Conservation (phyloP, 2,113 vertebrate genomes). For the Ctenomys sociabilis region DNA sequence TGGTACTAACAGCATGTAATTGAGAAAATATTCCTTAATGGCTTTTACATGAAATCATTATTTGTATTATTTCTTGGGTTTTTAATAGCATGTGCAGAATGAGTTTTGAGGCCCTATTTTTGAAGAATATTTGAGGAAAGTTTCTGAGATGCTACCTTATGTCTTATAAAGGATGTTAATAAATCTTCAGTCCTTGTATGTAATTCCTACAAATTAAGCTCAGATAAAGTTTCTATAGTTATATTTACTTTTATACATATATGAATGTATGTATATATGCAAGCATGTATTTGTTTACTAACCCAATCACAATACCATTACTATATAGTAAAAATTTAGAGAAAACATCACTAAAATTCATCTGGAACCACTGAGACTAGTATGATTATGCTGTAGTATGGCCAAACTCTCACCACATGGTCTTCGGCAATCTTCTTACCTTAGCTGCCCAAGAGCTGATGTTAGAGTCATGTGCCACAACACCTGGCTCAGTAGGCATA, state of each 20-base stretch:
- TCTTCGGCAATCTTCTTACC: not conserved
- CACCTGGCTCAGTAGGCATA: not conserved
- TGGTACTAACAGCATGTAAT: not conserved
- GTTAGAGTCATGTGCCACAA: not conserved
- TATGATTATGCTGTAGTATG: not conserved
- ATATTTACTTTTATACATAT: not conserved
- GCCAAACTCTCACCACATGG: not conserved
- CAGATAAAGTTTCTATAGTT: not conserved
- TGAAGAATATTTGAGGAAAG: not conserved
- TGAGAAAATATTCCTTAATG: not conserved
- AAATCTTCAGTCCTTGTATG: not conserved
- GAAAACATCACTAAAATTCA: no score
- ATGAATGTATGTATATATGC: not conserved
- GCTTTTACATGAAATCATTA: not conserved
- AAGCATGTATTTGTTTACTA: not conserved
- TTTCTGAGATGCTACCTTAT: not conserved
- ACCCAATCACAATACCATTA: no score
- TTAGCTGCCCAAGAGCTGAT: not conserved
- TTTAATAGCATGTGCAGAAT: not conserved
- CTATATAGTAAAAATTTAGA: no score
- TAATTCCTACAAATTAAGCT: not conserved
- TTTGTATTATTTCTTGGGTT: not conserved
- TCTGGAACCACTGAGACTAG: not conserved
- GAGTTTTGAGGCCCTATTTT: not conserved
- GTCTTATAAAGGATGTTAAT: not conserved